Evolutionary conservation across 30 jellyfish, hydroid and myxozoan genomes (phyloP).

Genomic region (Cassiopea andromeda): DNA sequence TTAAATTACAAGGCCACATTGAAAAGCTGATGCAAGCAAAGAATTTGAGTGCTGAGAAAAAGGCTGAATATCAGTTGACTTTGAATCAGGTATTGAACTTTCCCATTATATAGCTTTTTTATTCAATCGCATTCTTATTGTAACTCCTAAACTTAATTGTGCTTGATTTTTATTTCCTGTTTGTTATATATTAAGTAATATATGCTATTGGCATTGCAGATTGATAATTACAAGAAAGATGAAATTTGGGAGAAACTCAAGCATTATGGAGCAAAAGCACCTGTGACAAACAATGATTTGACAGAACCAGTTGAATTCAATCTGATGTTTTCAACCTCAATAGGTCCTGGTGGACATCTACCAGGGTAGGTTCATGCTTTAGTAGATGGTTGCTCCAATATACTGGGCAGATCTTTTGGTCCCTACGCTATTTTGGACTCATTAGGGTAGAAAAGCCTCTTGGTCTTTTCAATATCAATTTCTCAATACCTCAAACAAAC

Average conservation of each 20-base stretch:
- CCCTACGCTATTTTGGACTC: background rate
- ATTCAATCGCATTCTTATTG: too few species aligned
- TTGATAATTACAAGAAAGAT: conserved; percentile 87
- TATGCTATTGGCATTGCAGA: conserved; percentile 10
- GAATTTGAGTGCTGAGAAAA: conserved; percentile 71
- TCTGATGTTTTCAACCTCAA: conserved; percentile 97
- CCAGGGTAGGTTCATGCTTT: conserved; percentile 75
- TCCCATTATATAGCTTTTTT: background rate
- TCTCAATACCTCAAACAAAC: too few species aligned
- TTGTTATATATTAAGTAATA: too few species aligned
- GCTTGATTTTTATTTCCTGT: too few species aligned
- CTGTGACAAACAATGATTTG: conserved; percentile 88
- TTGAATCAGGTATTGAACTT: conserved; percentile 67
- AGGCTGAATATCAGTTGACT: conserved; percentile 80
- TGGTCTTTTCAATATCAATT: too few species aligned
- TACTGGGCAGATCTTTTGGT: background rate
- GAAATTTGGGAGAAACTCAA: conserved; percentile 90
- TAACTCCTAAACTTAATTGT: too few species aligned
- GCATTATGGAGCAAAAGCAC: conserved; percentile 93
- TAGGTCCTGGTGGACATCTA: conserved; percentile 97
- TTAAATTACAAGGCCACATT: conserved; percentile 77
- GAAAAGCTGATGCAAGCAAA: conserved; percentile 87
- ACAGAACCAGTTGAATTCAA: conserved; percentile 97
- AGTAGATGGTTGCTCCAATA: background rate
- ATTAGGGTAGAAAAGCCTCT: too few species aligned